Evolutionary conservation across 2,113 vertebrate genomes (phyloP).

Genomic region (Tetraodon nigroviridis): DNA sequence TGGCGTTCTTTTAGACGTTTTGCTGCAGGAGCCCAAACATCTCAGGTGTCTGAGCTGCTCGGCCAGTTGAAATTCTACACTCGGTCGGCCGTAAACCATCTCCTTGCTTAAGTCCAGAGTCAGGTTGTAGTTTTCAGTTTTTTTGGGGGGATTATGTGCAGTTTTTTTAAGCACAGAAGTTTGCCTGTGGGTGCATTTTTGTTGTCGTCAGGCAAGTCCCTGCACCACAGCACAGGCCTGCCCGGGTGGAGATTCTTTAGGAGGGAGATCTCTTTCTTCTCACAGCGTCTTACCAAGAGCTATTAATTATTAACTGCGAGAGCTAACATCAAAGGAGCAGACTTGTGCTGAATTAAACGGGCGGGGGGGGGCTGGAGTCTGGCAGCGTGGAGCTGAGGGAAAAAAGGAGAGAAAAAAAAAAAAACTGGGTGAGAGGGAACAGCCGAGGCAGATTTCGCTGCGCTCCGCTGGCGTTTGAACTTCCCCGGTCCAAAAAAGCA

Average conservation of each 20-base stretch:
- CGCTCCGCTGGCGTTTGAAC: slow-evolving; percentile 41
- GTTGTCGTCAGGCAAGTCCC: slow-evolving; percentile 71
- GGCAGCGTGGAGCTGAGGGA: slow-evolving; percentile 43
- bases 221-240: slow-evolving; percentile 63
- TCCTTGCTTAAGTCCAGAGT: not conserved
- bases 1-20: no score
- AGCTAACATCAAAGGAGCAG: slow-evolving; percentile 74
- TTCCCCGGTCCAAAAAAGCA: slow-evolving; percentile 25
- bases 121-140: slow-evolving; percentile 14
- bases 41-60: not conserved
- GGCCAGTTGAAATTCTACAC: slow-evolving; percentile 6
- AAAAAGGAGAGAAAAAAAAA: not conserved
- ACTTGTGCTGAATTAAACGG: slow-evolving; percentile 62
- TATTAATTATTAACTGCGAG: slow-evolving; percentile 74
- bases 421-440: slow-evolving; percentile 62
- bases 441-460: slow-evolving; percentile 35
- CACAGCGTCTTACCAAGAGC: slow-evolving; percentile 68
- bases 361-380: slow-evolving; percentile 47
- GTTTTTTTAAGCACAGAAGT: slow-evolving; percentile 34
- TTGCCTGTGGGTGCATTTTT: slow-evolving; percentile 72
- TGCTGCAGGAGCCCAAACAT: no score
- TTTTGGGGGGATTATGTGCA: slow-evolving; percentile 20
- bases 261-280: slow-evolving; percentile 65
- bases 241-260: slow-evolving; percentile 66
- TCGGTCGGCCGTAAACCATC: not conserved